A percentile compares a stretch with the other conserved stretches of the same genome.
Conservation (phyloP, 2,888 invertebrate genomes). For the Pyrrhosoma nymphula region DNA sequence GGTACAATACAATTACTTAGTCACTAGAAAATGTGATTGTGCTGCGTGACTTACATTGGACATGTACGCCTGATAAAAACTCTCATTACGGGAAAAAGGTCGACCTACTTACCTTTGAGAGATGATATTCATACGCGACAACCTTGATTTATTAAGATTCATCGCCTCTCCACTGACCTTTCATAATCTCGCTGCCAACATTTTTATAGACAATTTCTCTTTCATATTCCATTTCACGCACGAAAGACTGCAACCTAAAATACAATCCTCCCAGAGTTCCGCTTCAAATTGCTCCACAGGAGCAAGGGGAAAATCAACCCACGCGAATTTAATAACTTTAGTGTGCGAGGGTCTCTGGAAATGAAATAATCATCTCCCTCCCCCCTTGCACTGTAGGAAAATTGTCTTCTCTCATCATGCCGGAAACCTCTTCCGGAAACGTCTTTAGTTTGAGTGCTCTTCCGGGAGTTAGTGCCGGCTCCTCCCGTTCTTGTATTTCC, state of each 20-base stretch:
- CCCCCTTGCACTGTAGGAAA: background rate
- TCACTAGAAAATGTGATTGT: too few species aligned
- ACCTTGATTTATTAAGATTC: background rate
- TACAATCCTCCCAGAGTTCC: background rate
- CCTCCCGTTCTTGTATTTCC: background rate
- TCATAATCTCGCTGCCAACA: background rate
- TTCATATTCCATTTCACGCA: background rate
- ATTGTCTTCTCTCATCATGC: background rate
- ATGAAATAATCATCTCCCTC: background rate
- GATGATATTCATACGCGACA: background rate
- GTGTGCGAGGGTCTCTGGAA: background rate
- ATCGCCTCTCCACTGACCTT: background rate
- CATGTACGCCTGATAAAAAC: background rate
- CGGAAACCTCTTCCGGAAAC: background rate
- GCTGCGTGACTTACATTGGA: too few species aligned
- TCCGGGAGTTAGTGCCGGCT: background rate
- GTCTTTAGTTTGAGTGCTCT: background rate
- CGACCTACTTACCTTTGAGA: background rate
- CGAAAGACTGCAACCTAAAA: background rate
- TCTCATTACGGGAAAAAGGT: background rate
- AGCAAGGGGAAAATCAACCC: background rate
- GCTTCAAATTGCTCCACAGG: background rate
- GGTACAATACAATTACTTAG: too few species aligned
- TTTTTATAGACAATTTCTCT: background rate
- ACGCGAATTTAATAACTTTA: background rate